Conservation (phyloP, 2,888 invertebrate genomes). For the Strigamia transsilvanica region DNA sequence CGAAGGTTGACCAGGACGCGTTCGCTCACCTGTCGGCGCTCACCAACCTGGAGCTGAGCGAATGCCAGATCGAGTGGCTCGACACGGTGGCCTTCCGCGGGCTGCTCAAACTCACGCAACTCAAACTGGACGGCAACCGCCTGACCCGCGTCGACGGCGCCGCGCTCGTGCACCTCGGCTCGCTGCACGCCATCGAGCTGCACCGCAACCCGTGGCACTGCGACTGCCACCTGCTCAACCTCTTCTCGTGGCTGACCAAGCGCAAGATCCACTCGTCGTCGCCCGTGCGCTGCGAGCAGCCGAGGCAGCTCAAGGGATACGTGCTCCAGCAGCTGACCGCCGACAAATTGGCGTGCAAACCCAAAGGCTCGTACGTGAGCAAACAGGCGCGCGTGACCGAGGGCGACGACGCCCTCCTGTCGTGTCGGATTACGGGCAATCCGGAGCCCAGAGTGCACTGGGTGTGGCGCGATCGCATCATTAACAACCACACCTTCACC, state of each 20-base stretch:
- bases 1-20: slow-evolving; percentile 70
- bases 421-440: slow-evolving; percentile 77
- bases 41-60: slow-evolving; percentile 79
- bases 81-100: slow-evolving; percentile 83
- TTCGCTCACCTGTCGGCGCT: slow-evolving; percentile 71
- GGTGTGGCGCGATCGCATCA: slow-evolving; percentile 83
- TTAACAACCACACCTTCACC: slow-evolving; percentile 74
- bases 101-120: slow-evolving; percentile 81
- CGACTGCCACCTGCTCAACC: slow-evolving; percentile 81
- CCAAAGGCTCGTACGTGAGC: slow-evolving; percentile 70
- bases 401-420: slow-evolving; percentile 84
- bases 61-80: slow-evolving; percentile 79
- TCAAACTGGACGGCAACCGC: slow-evolving; percentile 82
- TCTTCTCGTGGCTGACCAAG: slow-evolving; percentile 82
- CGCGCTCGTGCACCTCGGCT: slow-evolving; percentile 59
- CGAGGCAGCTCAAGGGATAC: slow-evolving; percentile 66
- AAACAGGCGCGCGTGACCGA: slow-evolving; percentile 74
- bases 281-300: slow-evolving; percentile 74
- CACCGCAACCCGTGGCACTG: slow-evolving; percentile 91
- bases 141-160: slow-evolving; percentile 76
- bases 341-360: slow-evolving; percentile 87
- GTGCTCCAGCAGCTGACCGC: slow-evolving; percentile 79
- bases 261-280: slow-evolving; percentile 74
- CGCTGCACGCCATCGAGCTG: slow-evolving; percentile 79
- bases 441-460: slow-evolving; percentile 84